phyloP scores from a whole-genome alignment of 2,888 invertebrate genomes.

The Imbricaverruca yamaguchii region DNA sequence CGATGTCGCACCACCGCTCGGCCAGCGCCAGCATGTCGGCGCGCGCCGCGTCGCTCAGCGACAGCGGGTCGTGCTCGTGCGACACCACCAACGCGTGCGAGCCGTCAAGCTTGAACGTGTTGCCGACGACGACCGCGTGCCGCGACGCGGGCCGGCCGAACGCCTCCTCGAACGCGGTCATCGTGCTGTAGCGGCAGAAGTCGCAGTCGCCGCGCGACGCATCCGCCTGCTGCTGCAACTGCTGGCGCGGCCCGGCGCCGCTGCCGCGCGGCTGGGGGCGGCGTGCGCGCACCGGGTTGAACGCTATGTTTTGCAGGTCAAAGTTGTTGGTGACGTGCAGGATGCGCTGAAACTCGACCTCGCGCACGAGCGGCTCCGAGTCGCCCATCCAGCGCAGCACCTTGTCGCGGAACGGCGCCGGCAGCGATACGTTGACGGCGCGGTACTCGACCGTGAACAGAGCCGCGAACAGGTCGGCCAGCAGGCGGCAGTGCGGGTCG shows the following conservation, averaged over 20 bases:
- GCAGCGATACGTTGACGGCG: constrained; percentile 11
- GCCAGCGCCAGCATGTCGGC: neutral
- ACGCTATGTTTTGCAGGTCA: constrained; percentile 26
- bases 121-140: constrained; percentile 25
- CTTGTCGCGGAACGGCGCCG: constrained; percentile 17
- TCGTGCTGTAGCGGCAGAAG: constrained; percentile 24
- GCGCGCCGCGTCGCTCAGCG: neutral
- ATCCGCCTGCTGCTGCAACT: constrained; percentile 21
- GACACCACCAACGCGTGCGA: constrained; percentile 29
- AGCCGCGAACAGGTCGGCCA: neutral
- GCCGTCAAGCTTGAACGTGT: constrained; percentile 29
- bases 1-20: neutral
- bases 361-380: neutral
- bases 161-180: constrained; percentile 26
- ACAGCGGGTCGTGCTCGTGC: constrained; percentile 20
- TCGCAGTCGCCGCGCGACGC: constrained; percentile 25
- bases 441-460: constrained; percentile 25
- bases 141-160: constrained; percentile 19
- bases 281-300: constrained; percentile 26
- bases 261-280: constrained; percentile 25
- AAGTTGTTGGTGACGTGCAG: constrained; percentile 27
- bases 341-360: constrained; percentile 25
- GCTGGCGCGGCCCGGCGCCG: constrained; percentile 8
- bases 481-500: constrained; percentile 8
- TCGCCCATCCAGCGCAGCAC: constrained; percentile 26